These are phyloP conservation scores for Corvus cornix DNA, from an alignment of 2,113 vertebrate genomes.

Conservation along the genomic window DNA sequence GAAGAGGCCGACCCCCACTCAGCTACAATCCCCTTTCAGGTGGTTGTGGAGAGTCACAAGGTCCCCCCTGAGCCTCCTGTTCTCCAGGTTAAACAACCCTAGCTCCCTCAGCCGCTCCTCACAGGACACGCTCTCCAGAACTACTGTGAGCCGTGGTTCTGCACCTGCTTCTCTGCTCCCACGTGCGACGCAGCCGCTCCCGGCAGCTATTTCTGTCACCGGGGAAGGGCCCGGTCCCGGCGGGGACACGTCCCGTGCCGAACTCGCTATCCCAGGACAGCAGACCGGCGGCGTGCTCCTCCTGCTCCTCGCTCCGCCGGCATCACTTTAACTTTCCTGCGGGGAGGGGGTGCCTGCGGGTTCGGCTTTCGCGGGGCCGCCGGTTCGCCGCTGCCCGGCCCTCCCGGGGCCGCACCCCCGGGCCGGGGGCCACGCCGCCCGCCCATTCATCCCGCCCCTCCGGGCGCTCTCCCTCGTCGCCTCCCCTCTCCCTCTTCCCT, in stretches of 20 bases:
- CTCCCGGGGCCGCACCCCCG: not conserved
- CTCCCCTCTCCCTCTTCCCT: not conserved
- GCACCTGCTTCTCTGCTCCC: not conserved
- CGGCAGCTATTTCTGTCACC: not conserved
- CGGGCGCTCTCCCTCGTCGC: not conserved
- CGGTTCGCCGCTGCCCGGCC: not conserved
- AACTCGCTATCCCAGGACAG: not conserved
- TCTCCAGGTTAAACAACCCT: not conserved
- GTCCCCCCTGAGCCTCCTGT: not conserved
- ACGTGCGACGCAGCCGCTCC: not conserved
- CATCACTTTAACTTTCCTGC: not conserved
- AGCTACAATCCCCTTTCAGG: no score
- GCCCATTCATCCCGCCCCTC: not conserved
- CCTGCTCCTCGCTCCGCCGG: not conserved
- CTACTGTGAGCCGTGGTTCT: not conserved
- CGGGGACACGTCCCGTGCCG: not conserved
- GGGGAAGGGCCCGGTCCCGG: not conserved
- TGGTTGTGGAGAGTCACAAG: fast-evolving
- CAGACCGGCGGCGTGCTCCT: not conserved
- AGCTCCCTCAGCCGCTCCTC: not conserved
- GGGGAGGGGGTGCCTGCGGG: not conserved
- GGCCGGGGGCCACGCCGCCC: not conserved
- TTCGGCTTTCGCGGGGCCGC: not conserved
- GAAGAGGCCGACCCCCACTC: not conserved
- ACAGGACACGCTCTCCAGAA: not conserved